Evolutionary conservation across 2,797 vertebrate species (phyloP), one percentile per base, ranked within the genome.

Genomic region (Squalus acanthias): DNA sequence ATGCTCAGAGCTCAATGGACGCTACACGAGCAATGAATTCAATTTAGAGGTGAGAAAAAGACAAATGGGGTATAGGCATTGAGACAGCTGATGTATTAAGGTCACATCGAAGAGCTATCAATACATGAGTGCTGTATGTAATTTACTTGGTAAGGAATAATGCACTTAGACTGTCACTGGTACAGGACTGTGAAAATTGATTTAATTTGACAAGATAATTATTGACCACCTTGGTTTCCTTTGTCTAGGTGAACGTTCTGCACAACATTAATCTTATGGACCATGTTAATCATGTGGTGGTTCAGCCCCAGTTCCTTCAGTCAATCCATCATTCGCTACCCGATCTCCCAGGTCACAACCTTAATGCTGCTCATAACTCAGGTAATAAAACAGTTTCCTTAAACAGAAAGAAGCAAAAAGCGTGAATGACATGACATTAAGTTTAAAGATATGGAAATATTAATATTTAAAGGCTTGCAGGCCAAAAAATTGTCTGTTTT

Each of bases 1-100:
- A 97, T 99, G 99, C 97, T 99, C 99, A 0, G 99, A 99, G 97
- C 98, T 99, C 96, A 99, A 99, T 0, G 99, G 99, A 24, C 99
- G 98, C 70, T 99, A 99, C 97, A 99, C 98, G 96, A 99, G 99
- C 98, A 99, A 99, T 15, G 99, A 99, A 96, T 99, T 99, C 97
- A 99, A 98, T 97, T 95, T 99, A 96, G 99, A 99, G 98, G 99
- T 99, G 70, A 95, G 94, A 95, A 95, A 76, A 74, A 60, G 94
- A 20, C 94, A 95, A 72, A 53, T 57, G 12, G 12, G 29, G 69
- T n/a, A 20, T 74, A 76, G 20, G 6, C 12, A 33, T 95, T 17
- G 24, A 74, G 69, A 57, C 5, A 57, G 94, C 17, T 95, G 70
- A 57, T 60, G 94, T 72, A 60, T 76, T 95, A 76, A 60, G 46